A percentile compares a stretch with the other conserved stretches of the same genome.
phyloP scores from a whole-genome alignment of 2,797 vertebrate genomes.

The Rhinatrema bivittatum region DNA sequence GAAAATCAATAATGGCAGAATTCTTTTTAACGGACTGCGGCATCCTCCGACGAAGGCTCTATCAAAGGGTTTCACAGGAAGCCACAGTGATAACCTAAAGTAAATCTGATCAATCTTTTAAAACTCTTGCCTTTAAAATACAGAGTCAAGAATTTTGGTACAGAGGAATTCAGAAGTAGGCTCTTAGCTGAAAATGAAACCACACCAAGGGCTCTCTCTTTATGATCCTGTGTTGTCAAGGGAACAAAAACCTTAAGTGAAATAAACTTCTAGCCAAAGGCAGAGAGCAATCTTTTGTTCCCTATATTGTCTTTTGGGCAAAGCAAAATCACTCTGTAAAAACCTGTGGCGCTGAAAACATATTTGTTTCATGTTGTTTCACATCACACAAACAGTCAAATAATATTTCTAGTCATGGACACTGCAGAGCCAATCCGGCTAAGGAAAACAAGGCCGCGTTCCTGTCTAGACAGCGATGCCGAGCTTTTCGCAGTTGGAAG shows the following conservation, averaged over 20 bases:
- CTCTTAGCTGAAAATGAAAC: background rate
- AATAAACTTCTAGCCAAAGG: no score
- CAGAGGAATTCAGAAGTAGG: background rate
- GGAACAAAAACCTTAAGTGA: background rate
- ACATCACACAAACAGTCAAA: no score
- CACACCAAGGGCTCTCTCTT: background rate
- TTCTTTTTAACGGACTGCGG: slow-evolving; percentile 9
- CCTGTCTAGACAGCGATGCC: no score
- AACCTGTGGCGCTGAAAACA: no score
- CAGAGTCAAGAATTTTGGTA: background rate
- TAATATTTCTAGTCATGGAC: no score
- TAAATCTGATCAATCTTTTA: slow-evolving; percentile 7
- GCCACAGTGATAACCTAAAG: slow-evolving; percentile 3
- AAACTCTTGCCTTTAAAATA: slow-evolving; percentile 3
- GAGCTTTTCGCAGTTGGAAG: no score
- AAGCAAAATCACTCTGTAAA: no score
- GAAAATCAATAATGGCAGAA: slow-evolving; percentile 7
- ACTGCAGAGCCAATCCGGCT: no score
- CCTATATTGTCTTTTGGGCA: no score
- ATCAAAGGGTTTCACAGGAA: background rate
- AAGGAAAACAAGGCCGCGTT: no score
- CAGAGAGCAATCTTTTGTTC: background rate
- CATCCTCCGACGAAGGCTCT: slow-evolving; percentile 8
- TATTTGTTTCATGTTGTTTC: no score
- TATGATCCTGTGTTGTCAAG: background rate